phyloP scores from a whole-genome alignment of 2,888 invertebrate species.

The Pelosia muscerda region DNA sequence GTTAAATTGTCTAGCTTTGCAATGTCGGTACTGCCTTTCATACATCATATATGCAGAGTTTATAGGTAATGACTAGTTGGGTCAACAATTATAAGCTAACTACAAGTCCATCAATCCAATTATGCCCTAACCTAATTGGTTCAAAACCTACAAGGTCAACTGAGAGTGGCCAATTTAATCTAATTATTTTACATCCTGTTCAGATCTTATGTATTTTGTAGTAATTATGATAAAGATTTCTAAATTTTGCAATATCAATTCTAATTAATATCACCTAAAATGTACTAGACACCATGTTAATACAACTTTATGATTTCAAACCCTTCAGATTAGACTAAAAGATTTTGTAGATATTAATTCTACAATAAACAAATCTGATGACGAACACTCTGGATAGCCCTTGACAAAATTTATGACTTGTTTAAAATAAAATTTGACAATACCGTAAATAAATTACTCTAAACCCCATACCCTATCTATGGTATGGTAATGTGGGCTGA shows the following conservation, averaged over 20 bases:
- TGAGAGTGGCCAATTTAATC: conserved; percentile 46
- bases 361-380: neutral
- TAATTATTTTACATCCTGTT: conserved; percentile 47
- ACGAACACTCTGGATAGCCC: neutral
- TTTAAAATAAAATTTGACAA: no score
- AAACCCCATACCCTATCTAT: no score
- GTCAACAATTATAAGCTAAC: conserved; percentile 44
- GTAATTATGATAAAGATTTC: neutral
- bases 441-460: no score
- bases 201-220: conserved; percentile 7
- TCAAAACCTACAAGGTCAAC: conserved; percentile 54
- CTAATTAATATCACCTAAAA: neutral
- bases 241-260: neutral
- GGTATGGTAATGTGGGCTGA: no score
- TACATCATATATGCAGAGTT: conserved; percentile 45
- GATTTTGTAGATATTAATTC: neutral
- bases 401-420: no score
- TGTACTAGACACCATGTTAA: neutral
- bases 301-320: neutral
- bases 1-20: conserved; percentile 39
- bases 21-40: conserved; percentile 31
- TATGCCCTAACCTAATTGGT: conserved; percentile 59
- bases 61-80: conserved; percentile 21
- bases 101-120: conserved; percentile 51
- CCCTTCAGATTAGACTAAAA: neutral